Conservation (phyloP, 1,140 invertebrate genomes). For the Papilio dardanus region DNA sequence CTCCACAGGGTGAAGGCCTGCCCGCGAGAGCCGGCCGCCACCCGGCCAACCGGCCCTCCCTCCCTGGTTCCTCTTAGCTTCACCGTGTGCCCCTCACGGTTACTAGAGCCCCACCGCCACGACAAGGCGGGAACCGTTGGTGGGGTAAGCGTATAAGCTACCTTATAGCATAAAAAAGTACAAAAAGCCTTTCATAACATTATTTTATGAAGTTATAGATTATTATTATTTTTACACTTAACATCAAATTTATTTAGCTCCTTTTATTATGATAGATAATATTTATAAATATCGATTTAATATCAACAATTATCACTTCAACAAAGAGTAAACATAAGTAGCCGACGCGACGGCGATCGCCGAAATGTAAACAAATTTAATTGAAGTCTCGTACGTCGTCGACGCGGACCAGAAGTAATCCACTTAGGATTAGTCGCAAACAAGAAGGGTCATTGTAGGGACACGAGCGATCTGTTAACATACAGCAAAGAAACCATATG, state of each 20-base stretch:
- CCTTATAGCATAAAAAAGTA: no score
- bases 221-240: no score
- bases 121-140: no score
- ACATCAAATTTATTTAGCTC: neutral
- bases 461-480: slow-evolving; percentile 75
- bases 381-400: slow-evolving; percentile 43
- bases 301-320: slow-evolving; percentile 1
- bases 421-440: slow-evolving; percentile 79
- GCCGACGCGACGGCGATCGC: neutral
- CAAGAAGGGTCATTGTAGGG: slow-evolving; percentile 73
- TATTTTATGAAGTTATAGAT: no score
- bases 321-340: slow-evolving; percentile 4
- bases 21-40: no score
- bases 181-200: no score
- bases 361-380: slow-evolving; percentile 30
- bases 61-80: no score
- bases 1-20: no score
- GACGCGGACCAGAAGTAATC: slow-evolving; percentile 65
- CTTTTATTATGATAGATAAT: neutral
- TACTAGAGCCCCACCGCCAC: no score
- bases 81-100: no score
- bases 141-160: no score
- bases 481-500: slow-evolving; percentile 27
- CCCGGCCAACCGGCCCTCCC: no score
- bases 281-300: slow-evolving; percentile 8